These are phyloP conservation scores for Leucoraja ocellata DNA, from an alignment of 2,797 vertebrate species.

Conservation along the genomic window DNA sequence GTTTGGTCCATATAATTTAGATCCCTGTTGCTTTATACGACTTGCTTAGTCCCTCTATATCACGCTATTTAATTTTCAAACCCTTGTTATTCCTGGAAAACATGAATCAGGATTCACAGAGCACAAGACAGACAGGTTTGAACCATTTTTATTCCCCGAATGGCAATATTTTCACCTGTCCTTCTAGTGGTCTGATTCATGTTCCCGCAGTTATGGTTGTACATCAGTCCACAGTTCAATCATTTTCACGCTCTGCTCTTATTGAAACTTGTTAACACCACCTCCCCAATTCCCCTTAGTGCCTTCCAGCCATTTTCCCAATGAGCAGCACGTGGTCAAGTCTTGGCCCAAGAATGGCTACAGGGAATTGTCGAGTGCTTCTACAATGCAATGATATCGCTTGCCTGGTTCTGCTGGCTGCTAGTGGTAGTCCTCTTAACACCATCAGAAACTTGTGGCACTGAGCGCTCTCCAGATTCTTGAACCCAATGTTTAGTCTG, in stretches of 20 bases:
- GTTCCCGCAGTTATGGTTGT: not conserved
- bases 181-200: not conserved
- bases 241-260: not conserved
- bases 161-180: not conserved
- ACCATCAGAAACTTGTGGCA: not conserved
- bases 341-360: not conserved
- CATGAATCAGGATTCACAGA: not conserved
- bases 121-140: not conserved
- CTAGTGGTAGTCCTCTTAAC: not conserved
- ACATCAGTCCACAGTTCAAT: not conserved
- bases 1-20: too few species aligned
- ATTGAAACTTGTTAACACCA: conserved; percentile 13
- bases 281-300: conserved; percentile 20
- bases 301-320: not conserved
- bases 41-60: not conserved
- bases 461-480: not conserved
- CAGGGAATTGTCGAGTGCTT: not conserved
- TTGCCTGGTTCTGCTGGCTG: too few species aligned
- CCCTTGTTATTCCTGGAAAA: not conserved
- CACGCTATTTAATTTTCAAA: not conserved
- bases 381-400: not conserved
- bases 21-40: not conserved
- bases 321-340: not conserved
- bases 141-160: not conserved
- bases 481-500: not conserved